phyloP scores from a whole-genome alignment of 2,113 vertebrate genomes.

The Petaurus breviceps region DNA sequence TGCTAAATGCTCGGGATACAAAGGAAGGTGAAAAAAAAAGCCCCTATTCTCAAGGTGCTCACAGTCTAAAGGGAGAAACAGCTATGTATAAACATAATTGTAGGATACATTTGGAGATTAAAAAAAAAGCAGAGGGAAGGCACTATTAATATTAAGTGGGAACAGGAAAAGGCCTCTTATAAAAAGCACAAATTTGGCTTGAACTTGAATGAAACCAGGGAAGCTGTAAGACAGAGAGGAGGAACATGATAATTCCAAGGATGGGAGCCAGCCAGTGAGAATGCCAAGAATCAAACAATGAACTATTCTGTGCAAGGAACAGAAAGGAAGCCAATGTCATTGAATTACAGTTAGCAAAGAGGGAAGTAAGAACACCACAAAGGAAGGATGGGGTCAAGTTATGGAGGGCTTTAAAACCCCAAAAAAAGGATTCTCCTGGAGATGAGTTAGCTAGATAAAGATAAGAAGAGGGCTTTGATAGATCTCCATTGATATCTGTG shows the following conservation, averaged over 20 bases:
- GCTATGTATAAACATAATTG: not conserved
- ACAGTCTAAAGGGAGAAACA: not conserved
- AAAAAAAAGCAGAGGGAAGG: not conserved
- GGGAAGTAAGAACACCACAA: not conserved
- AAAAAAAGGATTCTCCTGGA: not conserved
- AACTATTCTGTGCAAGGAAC: not conserved
- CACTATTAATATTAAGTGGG: not conserved
- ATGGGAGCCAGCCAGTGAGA: not conserved
- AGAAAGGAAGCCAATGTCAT: not conserved
- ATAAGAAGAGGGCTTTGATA: not conserved
- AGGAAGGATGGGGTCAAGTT: not conserved
- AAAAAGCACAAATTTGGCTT: not conserved
- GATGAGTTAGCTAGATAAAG: not conserved
- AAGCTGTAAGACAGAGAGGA: not conserved
- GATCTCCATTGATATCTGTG: not conserved
- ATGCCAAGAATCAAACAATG: not conserved
- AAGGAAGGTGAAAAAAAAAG: not conserved
- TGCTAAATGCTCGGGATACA: not conserved
- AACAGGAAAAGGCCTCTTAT: not conserved
- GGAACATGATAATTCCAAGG: not conserved
- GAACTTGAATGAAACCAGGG: not conserved
- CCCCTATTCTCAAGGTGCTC: not conserved
- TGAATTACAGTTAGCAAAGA: not conserved
- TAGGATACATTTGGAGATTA: not conserved
- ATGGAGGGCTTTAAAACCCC: not conserved